phyloP scores from a whole-genome alignment of 1,140 invertebrate species.

The Platorchestia sp. region DNA sequence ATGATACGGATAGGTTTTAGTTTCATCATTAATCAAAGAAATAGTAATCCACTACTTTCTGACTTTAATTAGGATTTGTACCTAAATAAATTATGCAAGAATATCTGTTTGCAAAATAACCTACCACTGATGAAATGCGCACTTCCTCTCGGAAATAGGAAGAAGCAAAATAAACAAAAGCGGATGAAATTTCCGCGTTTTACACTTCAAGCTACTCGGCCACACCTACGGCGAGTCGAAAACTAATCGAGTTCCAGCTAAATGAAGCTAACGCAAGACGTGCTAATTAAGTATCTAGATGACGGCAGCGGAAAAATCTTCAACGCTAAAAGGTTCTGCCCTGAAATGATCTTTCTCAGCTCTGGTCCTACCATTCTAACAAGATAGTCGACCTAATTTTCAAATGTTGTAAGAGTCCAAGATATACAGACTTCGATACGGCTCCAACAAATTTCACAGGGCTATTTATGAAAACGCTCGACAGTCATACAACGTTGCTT shows the following conservation, averaged over 20 bases:
- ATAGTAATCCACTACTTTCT: background rate
- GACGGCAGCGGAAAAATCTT: background rate
- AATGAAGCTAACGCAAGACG: background rate
- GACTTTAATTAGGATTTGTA: background rate
- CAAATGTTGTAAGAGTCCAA: background rate
- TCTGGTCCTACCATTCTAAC: background rate
- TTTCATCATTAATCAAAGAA: background rate
- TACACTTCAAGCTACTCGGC: background rate
- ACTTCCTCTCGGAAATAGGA: background rate
- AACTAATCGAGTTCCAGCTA: background rate
- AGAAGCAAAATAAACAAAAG: background rate
- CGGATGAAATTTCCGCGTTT: background rate
- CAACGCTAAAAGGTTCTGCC: background rate
- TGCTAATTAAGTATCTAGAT: background rate
- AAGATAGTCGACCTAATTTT: background rate
- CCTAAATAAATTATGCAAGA: background rate
- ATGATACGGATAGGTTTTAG: background rate
- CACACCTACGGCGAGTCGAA: background rate
- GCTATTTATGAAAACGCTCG: background rate
- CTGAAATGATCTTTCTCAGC: background rate
- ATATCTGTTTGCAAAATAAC: background rate
- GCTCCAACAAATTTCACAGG: background rate
- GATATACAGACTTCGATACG: background rate
- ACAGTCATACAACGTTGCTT: background rate
- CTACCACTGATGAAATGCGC: background rate